These are phyloP conservation scores for Calliphora vicina DNA, from an alignment of 1,140 invertebrate genomes.

Conservation along the genomic window DNA sequence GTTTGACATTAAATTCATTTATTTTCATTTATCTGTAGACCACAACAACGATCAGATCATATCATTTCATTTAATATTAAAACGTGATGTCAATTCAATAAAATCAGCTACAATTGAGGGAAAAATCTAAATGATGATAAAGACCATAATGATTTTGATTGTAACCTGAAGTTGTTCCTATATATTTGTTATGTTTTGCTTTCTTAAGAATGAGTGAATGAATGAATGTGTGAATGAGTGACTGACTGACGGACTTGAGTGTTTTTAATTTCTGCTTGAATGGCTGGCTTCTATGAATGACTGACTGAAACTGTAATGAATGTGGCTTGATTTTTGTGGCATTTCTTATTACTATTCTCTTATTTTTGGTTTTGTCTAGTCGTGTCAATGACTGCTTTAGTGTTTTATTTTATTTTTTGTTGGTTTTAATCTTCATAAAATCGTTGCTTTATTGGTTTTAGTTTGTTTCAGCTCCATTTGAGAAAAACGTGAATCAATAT, in stretches of 20 bases:
- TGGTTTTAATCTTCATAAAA: not conserved
- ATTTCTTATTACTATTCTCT: not conserved
- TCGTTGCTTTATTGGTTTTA: not conserved
- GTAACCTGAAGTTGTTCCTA: not conserved
- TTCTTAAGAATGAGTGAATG: no score
- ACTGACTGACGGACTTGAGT: not conserved
- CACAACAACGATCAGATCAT: not conserved
- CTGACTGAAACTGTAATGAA: not conserved
- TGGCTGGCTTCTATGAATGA: not conserved
- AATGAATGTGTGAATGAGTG: no score
- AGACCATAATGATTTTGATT: not conserved
- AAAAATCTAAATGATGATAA: not conserved
- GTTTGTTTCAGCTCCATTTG: not conserved
- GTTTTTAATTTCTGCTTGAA: not conserved
- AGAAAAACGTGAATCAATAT: not conserved
- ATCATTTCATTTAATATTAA: not conserved
- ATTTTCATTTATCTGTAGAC: not conserved
- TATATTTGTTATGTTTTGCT: no score
- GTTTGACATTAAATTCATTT: not conserved
- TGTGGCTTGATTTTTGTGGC: not conserved
- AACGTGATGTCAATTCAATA: not conserved
- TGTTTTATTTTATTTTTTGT: no score
- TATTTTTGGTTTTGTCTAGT: not conserved
- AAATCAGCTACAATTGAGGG: not conserved
- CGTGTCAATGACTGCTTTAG: not conserved